Evolutionary conservation across 2,888 invertebrate genomes (phyloP).

Genomic region (Cephus sareptanus): DNA sequence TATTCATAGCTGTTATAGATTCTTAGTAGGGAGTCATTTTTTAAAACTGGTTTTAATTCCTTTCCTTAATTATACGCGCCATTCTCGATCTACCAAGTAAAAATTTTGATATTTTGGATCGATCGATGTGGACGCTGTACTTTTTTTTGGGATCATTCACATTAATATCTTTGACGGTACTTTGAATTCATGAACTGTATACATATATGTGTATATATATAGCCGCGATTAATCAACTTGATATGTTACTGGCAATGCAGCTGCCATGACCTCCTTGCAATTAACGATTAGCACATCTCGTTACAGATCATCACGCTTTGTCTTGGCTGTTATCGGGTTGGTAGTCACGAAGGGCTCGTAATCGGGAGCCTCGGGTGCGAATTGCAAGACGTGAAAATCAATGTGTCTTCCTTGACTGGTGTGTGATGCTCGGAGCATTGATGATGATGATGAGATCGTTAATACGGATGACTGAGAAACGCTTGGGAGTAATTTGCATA

Average conservation of each 20-base stretch:
- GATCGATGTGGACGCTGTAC: neutral
- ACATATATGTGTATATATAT: neutral
- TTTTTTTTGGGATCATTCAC: neutral
- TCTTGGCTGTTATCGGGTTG: neutral
- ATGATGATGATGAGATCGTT: neutral
- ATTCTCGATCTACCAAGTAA: too few relatives aligned
- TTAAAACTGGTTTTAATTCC: neutral
- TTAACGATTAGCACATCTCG: neutral
- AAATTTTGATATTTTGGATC: too few relatives aligned
- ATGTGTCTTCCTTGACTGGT: neutral
- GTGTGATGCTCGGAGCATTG: neutral
- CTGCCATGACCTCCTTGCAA: neutral
- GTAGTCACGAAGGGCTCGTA: neutral
- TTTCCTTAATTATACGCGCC: neutral
- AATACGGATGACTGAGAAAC: neutral
- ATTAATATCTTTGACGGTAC: neutral
- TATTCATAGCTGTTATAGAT: neutral
- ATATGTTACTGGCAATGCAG: neutral
- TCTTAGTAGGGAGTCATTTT: neutral
- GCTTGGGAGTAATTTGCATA: neutral
- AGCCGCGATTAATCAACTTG: neutral
- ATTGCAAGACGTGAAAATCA: neutral
- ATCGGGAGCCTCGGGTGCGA: neutral
- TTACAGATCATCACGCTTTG: neutral
- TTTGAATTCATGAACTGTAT: neutral